Percentiles rank a stretch among this genome's conserved stretches.
phyloP scores from a whole-genome alignment of 2,888 invertebrate genomes.

The Eupithecia subfuscata region DNA sequence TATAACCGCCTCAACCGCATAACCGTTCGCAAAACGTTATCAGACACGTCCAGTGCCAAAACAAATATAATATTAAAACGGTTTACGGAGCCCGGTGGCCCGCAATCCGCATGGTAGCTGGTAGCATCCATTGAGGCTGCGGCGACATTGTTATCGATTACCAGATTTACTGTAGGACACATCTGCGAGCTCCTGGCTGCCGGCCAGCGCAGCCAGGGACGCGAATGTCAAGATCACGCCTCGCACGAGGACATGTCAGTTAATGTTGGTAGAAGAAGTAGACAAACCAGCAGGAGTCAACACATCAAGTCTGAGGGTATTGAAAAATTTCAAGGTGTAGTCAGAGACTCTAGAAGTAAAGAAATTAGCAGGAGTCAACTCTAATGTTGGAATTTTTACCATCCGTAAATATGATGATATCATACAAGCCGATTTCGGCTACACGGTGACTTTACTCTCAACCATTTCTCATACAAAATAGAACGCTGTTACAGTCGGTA shows the following conservation, averaged over 20 bases:
- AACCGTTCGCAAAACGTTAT: background rate
- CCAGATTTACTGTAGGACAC: constrained; percentile 44
- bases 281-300: background rate
- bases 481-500: no score
- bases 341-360: background rate
- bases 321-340: background rate
- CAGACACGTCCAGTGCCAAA: constrained; percentile 5
- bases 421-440: no score
- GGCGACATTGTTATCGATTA: constrained; percentile 48
- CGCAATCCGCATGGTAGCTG: background rate
- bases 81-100: constrained; percentile 21
- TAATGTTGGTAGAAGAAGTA: background rate
- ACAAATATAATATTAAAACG: constrained; percentile 22
- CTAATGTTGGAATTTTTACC: no score
- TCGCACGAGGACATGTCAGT: constrained; percentile 28
- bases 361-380: background rate
- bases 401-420: no score
- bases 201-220: constrained; percentile 45
- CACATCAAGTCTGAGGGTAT: background rate
- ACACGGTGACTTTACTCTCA: no score
- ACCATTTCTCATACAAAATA: no score
- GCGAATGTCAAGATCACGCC: constrained; percentile 53
- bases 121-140: constrained; percentile 26
- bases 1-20: background rate
- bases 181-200: constrained; percentile 43